These are phyloP conservation scores for Apodemus agrarius DNA, from an alignment of 2,797 vertebrate species.

Conservation along the genomic window DNA sequence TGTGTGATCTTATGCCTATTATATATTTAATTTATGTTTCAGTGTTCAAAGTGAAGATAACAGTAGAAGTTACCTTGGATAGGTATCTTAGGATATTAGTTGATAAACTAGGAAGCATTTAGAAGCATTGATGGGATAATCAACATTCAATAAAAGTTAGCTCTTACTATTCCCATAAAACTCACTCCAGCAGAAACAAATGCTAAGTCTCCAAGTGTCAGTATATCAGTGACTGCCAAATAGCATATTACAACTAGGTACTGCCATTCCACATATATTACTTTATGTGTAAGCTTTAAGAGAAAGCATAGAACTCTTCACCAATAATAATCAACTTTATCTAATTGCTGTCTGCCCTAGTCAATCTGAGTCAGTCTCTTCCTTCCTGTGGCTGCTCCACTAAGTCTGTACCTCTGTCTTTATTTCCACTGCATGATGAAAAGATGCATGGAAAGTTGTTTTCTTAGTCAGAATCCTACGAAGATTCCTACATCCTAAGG, in stretches of 20 bases:
- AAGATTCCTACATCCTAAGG: background rate
- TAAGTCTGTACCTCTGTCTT: background rate
- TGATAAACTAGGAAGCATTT: background rate
- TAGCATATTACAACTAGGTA: background rate
- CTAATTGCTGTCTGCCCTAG: background rate
- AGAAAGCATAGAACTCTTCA: background rate
- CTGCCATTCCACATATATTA: background rate
- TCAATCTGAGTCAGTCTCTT: background rate
- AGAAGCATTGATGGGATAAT: background rate
- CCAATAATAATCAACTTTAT: background rate
- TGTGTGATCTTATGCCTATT: background rate
- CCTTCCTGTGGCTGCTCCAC: background rate
- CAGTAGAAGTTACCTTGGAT: background rate
- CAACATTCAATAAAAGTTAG: background rate
- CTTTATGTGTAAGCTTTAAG: background rate
- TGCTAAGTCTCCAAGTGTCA: background rate
- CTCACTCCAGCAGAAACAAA: background rate
- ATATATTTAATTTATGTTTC: background rate
- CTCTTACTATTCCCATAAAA: background rate
- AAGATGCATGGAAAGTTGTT: background rate
- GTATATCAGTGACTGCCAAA: background rate
- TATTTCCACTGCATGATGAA: background rate
- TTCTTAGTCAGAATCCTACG: background rate
- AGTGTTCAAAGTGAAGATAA: conserved; percentile 6
- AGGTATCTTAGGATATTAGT: background rate